Base-by-base conservation (phyloP, 2,797 vertebrate species). In the Malurus leucopterus region DNA sequence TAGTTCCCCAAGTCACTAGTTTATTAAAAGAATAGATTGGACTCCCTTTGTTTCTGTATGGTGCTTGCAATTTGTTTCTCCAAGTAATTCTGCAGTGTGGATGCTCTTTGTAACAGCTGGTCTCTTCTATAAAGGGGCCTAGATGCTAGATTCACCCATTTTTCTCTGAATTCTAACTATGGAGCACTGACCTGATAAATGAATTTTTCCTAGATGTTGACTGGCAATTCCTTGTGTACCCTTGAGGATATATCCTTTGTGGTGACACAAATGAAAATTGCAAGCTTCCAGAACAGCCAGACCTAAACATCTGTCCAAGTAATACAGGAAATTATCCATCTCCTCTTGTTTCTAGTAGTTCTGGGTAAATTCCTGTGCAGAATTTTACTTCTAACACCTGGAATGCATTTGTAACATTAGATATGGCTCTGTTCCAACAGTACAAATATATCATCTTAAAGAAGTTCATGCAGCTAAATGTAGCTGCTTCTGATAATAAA, bases 381-480 rank as follows among this genome's bases (percentile, higher is more conserved):
- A 84, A 75, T 85, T 89, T 92, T 88, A 16, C 46, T 65, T 85
- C 40, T 78, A 84, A 81, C 77, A 93, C 86, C 73, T 95, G 86
- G 80, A 78, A 32, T 76, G 23, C 72, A 87, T 92, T 89, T 93
- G 77, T 88, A 91, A 91, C 67, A 63, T 82, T 79, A 90, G 78
- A 84, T 88, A 53, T 67, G 84, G 71, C 68, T 87, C 51, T 89
- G n/a, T 73, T 89, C 68, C 85, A 92, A 55, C 15, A 81, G 20
- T 72, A 78, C 23, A 78, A 86, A 59, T 84, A 69, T 55, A 81
- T 91, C 59, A 58, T 78, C 47, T 71, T 65, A 81, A 63, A 84
- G 72, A 83, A 80, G 21, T 72, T 93, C 67, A 70, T 58, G 27
- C 62, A 81, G 36, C 63, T 81, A 86, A 85, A 78, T 44, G 32